Conservation (phyloP, 2,888 invertebrate species). For the Drosophila pseudotakahashii region DNA sequence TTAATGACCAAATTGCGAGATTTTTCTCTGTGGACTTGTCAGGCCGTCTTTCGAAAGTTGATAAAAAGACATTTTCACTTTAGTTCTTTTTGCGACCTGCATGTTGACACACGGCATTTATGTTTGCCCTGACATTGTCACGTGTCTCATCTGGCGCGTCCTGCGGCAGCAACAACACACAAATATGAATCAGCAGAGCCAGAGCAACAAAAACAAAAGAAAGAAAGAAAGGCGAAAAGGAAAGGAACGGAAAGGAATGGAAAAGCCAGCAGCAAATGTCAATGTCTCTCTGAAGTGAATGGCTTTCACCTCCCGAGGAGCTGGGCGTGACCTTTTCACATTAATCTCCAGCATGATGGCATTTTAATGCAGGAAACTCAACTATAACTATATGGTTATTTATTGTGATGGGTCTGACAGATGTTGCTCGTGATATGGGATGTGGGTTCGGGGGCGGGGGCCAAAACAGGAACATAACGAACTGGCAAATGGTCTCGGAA, state of each 20-base stretch:
- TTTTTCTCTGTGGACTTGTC: conserved; percentile 14
- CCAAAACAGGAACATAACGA: conserved; percentile 29
- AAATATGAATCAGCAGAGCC: conserved; percentile 30
- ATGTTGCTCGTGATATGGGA: conserved; percentile 40
- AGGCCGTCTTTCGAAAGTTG: conserved; percentile 33
- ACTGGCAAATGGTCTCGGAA: conserved; percentile 31
- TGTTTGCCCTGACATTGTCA: conserved; percentile 59
- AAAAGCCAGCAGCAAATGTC: conserved; percentile 54
- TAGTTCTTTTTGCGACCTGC: conserved; percentile 42
- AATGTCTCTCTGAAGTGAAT: conserved; percentile 57
- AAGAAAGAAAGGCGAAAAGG: conserved; percentile 6
- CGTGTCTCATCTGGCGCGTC: conserved; percentile 50
- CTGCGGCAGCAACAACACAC: conserved; percentile 30
- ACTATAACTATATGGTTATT: conserved; percentile 72
- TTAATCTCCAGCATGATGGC: conserved; percentile 73
- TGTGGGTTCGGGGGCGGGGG: conserved; percentile 4
- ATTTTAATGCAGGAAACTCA: conserved; percentile 70
- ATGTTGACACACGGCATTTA: conserved; percentile 55
- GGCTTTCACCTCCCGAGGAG: conserved; percentile 41
- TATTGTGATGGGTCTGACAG: conserved; percentile 60
- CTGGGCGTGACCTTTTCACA: conserved; percentile 71
- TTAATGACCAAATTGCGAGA: no score
- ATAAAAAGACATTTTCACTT: conserved; percentile 67
- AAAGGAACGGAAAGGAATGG: conserved; percentile 11
- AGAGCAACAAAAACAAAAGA: conserved; percentile 44